Evolutionary conservation across 2,113 vertebrate species (phyloP).

Genomic region (Oophaga pumilio): DNA sequence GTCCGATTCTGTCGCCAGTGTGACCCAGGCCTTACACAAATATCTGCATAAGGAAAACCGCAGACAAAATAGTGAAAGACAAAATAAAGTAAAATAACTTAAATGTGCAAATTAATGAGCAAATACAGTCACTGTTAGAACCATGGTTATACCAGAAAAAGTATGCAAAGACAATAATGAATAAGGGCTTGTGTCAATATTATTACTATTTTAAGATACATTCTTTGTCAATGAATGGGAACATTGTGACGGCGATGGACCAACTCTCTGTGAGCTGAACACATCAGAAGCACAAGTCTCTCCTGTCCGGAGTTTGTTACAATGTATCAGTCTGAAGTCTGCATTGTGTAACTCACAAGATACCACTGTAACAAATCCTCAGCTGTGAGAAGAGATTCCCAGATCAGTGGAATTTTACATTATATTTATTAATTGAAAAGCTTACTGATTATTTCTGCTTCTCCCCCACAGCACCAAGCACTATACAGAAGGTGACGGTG

Average conservation of each 20-base stretch:
- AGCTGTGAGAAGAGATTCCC: background rate
- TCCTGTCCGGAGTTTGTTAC: background rate
- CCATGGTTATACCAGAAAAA: no score
- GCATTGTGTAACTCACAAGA: background rate
- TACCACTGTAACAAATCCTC: background rate
- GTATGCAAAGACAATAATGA: no score
- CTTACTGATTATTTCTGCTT: background rate
- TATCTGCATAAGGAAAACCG: no score
- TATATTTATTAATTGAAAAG: background rate
- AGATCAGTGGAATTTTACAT: no score
- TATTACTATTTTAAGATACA: background rate
- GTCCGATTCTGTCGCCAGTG: no score
- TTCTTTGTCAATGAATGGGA: background rate
- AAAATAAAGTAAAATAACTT: no score
- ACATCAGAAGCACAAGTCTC: background rate
- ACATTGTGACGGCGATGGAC: background rate
- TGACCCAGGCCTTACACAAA: no score
- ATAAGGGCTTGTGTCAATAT: no score
- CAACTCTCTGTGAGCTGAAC: background rate
- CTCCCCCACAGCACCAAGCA: background rate
- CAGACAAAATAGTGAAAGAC: no score
- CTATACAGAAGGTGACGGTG: conserved; percentile 59
- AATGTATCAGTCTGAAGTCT: background rate
- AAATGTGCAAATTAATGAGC: no score
- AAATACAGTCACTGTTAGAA: no score